Evolutionary conservation across 1,140 invertebrate species (phyloP), one percentile per base, ranked within the genome.

Genomic region (Pantala flavescens): DNA sequence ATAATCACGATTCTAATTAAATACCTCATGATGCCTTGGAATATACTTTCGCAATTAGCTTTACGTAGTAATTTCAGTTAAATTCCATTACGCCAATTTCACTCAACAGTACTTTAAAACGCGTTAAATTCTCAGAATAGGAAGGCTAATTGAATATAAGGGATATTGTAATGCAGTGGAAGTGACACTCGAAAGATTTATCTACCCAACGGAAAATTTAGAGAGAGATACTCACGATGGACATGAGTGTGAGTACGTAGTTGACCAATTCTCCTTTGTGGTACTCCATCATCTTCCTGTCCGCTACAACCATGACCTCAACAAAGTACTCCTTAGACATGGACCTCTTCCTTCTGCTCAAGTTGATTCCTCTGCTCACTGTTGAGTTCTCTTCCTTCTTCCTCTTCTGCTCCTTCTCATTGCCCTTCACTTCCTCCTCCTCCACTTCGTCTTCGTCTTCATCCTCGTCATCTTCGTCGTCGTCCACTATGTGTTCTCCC

Each of bases 201-300:
- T 36, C 2, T n/a, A n/a, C 28, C 3, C 28, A 2, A 5, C 9
- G 28, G 28, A 36, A 36, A 36, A 9, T 36, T 36, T 36, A 36
- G 9, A 36, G 28, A 5, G 9, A 36, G 28, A 5, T 36, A 80
- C 83, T 84, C 84, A 93, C 93, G 78, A 91, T 91, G 63, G 89
- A 90, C 87, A 95, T 91, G 16, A 95, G 84, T 16, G 90, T 92
- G 28, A 94, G 84, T 75, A 95, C 88, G 79, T 95, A 95, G 72
- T 86, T 82, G 73, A 86, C 83, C 5, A 93, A 81, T 55, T 84
- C 83, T 23, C 82, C 80, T 11, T 85, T 85, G 79, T 95, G 92
- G 79, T 93, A 94, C 23, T 87, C 82, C 0, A 86, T 80, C 93
- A 95, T 95, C 78, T 88, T 91, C 16, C 82, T 81, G 80, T 95